Evolutionary conservation across 2,113 vertebrate species (phyloP), one percentile per base, ranked within the genome.

Genomic region (Ciconia boyciana): DNA sequence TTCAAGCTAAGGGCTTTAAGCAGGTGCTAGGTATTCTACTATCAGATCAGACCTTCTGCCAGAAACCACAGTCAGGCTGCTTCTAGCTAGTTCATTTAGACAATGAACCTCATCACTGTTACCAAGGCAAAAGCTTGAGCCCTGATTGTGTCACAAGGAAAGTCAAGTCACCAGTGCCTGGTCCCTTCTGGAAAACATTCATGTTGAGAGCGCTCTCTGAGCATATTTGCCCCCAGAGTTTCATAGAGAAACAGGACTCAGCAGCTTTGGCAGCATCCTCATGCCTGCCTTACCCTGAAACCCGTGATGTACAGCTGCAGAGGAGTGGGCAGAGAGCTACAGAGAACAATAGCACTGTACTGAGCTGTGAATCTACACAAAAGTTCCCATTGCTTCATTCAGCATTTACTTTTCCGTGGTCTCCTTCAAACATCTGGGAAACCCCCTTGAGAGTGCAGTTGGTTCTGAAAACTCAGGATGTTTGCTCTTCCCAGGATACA

Each of bases 51-150:
- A 60, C 11, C 10, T 76, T 17, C 41, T 70, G 44, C 39, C 60
- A 92, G 76, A 60, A 85, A 64, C 28, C 55, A 28, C 28, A 13
- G 11, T 7, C 36, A 39, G 29, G 15, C 49, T 77, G 70, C 36
- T n/a, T 16, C 39, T 29, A 16, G 28, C 34, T 24, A 29, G 16
- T 48, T n/a, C 25, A 4, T 6, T 41, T 6, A 39, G 21, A 76
- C 15, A 20, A 7, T 1, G 0, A 55, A 5, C 66, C 62, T 9
- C 5, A 16, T 4, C 32, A 6, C 65, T 9, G 51, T 16, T 8
- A 26, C 36, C 57, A 1, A 64, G 65, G 66, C 41, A 34, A 32
- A 64, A 86, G 4, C 12, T 16, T 26, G n/a, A 58, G 32, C 17
- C 21, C 62, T 7, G 8, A 5, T 0, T 14, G 41, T 52, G 51